Evolutionary conservation across 2,113 vertebrate genomes (phyloP), one percentile per base, ranked within the genome.

Genomic region (Calonectris borealis): DNA sequence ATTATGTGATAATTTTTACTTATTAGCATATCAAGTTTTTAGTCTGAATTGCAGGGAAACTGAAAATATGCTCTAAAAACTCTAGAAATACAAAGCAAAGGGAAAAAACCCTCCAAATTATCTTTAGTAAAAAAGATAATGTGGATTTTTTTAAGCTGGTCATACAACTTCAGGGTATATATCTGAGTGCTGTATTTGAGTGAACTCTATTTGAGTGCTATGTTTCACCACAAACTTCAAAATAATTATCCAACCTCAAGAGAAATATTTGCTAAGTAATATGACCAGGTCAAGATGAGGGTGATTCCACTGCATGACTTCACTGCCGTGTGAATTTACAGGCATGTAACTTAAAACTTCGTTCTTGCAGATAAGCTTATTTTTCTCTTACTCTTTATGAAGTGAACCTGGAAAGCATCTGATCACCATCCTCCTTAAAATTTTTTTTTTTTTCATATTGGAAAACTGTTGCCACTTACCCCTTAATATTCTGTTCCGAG

Each of bases 181-280:
- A 51, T 89, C 42, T 38, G 52, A 85, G 42, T 54, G 14, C 20
- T 77, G 0, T 60, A 20, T 73, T 79, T 78, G 58, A 73, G 21
- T 73, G 86, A 91, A 58, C 34, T 83, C 25, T 46, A 55, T 75
- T 44, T 75, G 65, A 93, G 78, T 90, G 70, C 62, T 83, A 3
- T 57, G 65, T 96, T 96, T 95, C 84, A 90, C 40, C 78, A 83
- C 73, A 40, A 65, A 55, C 77, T 96, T 93, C 69, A 79, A 94
- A 95, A 76, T 62, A 12, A 89, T 93, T 82, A 79, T 84, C 40
- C 40, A n/a, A 32, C 58, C 81, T 87, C 69, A 49, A 46, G 80
- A 96, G 72, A 87, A 95, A 69, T 96, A 89, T 84, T 92, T 93
- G 66, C 83, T 36, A 89, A 84, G 77, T 96, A 79, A 83, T 82